phyloP scores from a whole-genome alignment of 2,888 invertebrate genomes.

The Campoletis raptor region DNA sequence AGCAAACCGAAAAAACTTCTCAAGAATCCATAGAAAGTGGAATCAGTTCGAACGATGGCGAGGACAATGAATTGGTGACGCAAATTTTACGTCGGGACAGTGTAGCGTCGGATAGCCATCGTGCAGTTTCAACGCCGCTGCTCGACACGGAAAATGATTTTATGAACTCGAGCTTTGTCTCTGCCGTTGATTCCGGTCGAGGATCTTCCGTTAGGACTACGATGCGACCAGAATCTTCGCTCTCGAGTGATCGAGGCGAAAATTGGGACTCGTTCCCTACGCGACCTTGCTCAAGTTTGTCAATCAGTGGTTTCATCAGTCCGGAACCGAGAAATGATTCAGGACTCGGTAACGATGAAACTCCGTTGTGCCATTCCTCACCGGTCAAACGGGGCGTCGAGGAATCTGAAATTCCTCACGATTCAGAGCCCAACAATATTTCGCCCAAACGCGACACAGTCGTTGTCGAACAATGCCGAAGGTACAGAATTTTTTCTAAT shows the following conservation, averaged over 20 bases:
- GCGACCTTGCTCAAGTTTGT: conserved; percentile 48
- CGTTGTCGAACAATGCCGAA: conserved; percentile 17
- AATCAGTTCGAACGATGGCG: neutral
- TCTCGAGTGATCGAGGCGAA: conserved; percentile 41
- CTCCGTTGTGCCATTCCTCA: neutral
- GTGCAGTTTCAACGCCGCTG: conserved; percentile 26
- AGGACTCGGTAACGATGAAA: neutral
- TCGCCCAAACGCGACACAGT: neutral
- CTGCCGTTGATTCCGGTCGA: conserved; percentile 58
- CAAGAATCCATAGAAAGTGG: neutral
- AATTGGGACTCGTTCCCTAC: conserved; percentile 31
- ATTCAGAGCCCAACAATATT: neutral
- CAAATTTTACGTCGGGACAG: neutral
- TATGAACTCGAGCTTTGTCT: conserved; percentile 57
- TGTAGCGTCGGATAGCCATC: conserved; percentile 5
- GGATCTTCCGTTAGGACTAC: conserved; percentile 44
- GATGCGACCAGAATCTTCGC: conserved; percentile 50
- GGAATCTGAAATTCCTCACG: neutral
- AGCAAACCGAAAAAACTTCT: neutral
- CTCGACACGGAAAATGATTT: conserved; percentile 49
- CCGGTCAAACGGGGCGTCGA: conserved; percentile 15
- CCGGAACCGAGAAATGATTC: conserved; percentile 8
- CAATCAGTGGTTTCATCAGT: conserved; percentile 34
- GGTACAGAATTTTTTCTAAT: conserved; percentile 27
- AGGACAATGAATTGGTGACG: conserved; percentile 11